Percentiles rank a stretch among this genome's conserved stretches.
These are phyloP conservation scores for Sminthurides bifidus DNA, from an alignment of 1,140 invertebrate genomes.

Conservation along the genomic window DNA sequence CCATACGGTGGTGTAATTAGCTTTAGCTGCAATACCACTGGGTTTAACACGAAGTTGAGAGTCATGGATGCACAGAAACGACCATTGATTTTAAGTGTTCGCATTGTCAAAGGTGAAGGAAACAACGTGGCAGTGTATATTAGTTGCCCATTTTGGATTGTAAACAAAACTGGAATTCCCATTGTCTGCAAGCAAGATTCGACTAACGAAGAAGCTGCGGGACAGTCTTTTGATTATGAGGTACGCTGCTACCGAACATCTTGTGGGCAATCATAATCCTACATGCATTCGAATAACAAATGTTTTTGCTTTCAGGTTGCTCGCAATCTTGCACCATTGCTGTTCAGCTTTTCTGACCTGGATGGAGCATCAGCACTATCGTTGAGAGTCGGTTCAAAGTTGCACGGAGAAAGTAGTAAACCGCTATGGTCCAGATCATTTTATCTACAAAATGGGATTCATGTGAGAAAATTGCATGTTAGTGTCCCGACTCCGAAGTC, in stretches of 20 bases:
- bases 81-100: conserved; percentile 58
- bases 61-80: conserved; percentile 58
- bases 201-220: conserved; percentile 61
- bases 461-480: conserved; percentile 53
- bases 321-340: conserved; percentile 76
- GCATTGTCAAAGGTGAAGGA: conserved; percentile 42
- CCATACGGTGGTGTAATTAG: conserved; percentile 50
- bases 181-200: conserved; percentile 89
- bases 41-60: conserved; percentile 44
- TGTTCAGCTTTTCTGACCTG: conserved; percentile 85
- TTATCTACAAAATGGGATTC: conserved; percentile 61
- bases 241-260: too few species aligned
- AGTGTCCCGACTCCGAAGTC: conserved; percentile 48
- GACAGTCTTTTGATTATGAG: conserved; percentile 91
- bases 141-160: conserved; percentile 82
- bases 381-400: conserved; percentile 58
- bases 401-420: conserved; percentile 43
- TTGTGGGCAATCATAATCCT: too few species aligned
- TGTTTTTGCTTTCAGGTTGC: conserved; percentile 53
- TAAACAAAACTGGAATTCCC: conserved; percentile 89
- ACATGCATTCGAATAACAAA: too few species aligned
- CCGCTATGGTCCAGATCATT: conserved; percentile 68
- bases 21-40: conserved; percentile 38
- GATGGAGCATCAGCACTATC: conserved; percentile 55
- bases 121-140: conserved; percentile 51